Base-by-base conservation (phyloP, 2,113 vertebrate species). In the Lophochroa leadbeateri region DNA sequence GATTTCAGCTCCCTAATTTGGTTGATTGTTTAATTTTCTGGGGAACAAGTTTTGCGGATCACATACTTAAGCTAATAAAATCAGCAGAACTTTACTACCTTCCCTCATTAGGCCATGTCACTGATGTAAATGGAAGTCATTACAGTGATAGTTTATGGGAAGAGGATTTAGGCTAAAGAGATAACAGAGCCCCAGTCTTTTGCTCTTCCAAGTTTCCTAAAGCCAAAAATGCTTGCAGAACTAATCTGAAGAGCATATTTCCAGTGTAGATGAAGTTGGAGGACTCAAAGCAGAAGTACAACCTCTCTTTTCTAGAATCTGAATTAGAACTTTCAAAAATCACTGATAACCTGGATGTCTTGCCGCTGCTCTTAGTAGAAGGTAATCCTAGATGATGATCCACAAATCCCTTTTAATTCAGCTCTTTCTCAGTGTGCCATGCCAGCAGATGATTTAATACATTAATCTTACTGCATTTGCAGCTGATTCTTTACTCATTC, bases 351-450 rank as follows among this genome's bases (percentile, higher is more conserved):
- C n/a, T 15, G 17, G 20, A 35, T 72, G 5, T 74, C 72, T 85
- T 94, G 50, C 58, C n/a, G 46, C 37, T 80, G 60, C 47, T 76
- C 27, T 83, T 29, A 71, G 24, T 19, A 37, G 33, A 33, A 41
- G 13, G 10, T 28, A 68, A 31, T 61, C 20, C 44, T 80, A 63
- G 0, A 17, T 79, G 74, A 80, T 50, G 49, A 74, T 71, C 78
- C 60, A 52, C 68, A 85, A 82, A 82, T 96, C 41, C 63, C 53
- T 91, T 81, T 83, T 95, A 88, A 92, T 88, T 92, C 90, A 63
- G 55, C 39, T 94, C 88, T 95, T 93, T 88, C 86, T 63, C 86
- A 81, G 27, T 29, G 20, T 63, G 28, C 47, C 46, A 13, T 91
- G 81, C 87, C 90, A 87, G 61, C 63, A 81, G 46, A 72, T 47